Base-by-base conservation (phyloP, 2,113 vertebrate species). In the Corvus moneduloides region DNA sequence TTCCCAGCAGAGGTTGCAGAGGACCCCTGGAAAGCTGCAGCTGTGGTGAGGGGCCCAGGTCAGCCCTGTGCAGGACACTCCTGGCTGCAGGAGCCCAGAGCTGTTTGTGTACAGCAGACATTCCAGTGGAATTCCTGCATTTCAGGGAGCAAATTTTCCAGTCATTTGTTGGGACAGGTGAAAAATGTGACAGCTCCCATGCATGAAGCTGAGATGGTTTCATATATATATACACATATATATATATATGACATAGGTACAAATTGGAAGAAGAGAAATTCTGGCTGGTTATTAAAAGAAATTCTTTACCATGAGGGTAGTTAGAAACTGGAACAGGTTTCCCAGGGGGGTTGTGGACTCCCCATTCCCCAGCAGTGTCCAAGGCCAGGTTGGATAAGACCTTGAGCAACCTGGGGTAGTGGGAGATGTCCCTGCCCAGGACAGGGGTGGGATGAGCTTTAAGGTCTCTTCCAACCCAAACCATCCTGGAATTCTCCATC, bases 51-150 rank as follows among this genome's bases (percentile, higher is more conserved):
- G 17, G 43, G 43, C 52, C 32, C 62, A n/a, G 61, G 46, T 13
- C 73, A 93, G 33, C 43, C 52, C 54, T 1, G 9, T 1, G 21
- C n/a, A 26, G 84, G 78, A 16, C 8, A 3, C 4, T 33, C 12
- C 46, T 16, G 46, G 39, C 2, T 11, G 41, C 69, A 69, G 82
- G 11, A 56, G 16, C 64, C 48, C 15, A 0, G 6, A 43, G 72
- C 44, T 24, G 21, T 11, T 44, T 23, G 51, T 5, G 19, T 3
- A 2, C 11, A 56, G 46, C 69, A 51, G n/a, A 6, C 13, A 35
- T 1, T 33, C 67, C 90, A 28, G 1, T 0, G 26, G 56, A 35
- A 71, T 2, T 74, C 32, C 85, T 43, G 8, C 7, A 0, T 7
- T 21, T 18, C 69, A 37, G 32, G 46, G 24, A 81, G 13, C 41